A percentile compares a stretch with the other conserved stretches of the same genome.
Evolutionary conservation across 2,888 invertebrate species (phyloP).

Genomic region (Caenorhabditis sp.): DNA sequence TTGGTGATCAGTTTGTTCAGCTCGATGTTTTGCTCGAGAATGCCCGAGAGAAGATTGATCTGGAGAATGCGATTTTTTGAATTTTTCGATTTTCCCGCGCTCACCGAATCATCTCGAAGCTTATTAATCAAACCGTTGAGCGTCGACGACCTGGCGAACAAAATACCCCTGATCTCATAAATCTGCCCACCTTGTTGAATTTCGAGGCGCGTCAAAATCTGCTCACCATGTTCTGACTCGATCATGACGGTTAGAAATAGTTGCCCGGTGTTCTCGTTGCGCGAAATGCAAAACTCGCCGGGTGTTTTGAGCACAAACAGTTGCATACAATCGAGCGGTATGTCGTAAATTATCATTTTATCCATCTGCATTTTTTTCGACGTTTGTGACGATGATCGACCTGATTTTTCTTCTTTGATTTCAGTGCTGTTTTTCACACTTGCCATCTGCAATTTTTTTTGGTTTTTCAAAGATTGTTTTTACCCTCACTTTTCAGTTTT

Average conservation of each 20-base stretch:
- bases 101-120: not conserved
- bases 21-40: not conserved
- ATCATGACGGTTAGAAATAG: not conserved
- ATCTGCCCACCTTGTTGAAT: not conserved
- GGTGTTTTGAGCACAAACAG: not conserved
- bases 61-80: no score
- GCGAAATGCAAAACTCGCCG: not conserved
- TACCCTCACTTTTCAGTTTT: not conserved
- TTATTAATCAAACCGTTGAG: not conserved
- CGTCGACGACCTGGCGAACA: not conserved
- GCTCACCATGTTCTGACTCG: not conserved
- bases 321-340: not conserved
- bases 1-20: not conserved
- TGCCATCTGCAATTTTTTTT: not conserved
- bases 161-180: not conserved
- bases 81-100: no score
- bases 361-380: no score
- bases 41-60: not conserved
- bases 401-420: not conserved
- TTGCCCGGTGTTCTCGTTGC: not conserved
- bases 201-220: not conserved
- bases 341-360: not conserved
- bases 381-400: no score
- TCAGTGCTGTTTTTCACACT: not conserved
- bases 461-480: no score